These are phyloP conservation scores for Philhelius pedissequus DNA, from an alignment of 2,888 invertebrate genomes.

Conservation along the genomic window DNA sequence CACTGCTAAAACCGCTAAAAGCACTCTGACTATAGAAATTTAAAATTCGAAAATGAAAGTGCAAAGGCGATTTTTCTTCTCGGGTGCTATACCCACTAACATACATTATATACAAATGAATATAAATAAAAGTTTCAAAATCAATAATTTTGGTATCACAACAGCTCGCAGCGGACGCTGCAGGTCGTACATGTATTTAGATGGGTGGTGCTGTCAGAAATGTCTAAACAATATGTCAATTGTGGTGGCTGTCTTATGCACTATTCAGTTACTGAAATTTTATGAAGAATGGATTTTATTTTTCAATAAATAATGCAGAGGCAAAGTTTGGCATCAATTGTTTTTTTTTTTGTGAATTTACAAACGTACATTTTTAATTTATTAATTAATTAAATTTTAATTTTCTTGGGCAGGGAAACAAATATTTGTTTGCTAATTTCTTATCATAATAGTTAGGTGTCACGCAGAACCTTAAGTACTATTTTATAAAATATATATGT, in stretches of 20 bases:
- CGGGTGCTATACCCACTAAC: neutral
- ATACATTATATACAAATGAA: neutral
- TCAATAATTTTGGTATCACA: neutral
- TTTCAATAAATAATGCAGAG: no score
- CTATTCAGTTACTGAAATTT: neutral
- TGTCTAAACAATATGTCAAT: slow-evolving; percentile 51
- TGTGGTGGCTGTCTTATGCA: slow-evolving; percentile 16
- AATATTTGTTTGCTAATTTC: no score
- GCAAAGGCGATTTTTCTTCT: slow-evolving; percentile 22
- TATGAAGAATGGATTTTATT: no score
- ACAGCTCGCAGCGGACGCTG: no score
- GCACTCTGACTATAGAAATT: neutral
- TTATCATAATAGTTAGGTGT: no score
- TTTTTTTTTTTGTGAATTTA: no score
- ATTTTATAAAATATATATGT: no score
- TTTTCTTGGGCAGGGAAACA: no score
- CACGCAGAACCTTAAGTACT: no score
- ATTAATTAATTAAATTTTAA: no score
- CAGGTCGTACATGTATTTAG: neutral
- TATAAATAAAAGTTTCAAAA: neutral
- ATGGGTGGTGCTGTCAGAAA: neutral
- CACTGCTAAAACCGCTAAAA: slow-evolving; percentile 31
- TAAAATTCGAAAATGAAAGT: neutral
- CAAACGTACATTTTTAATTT: no score
- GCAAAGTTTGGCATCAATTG: no score